Conservation (phyloP, 2,888 invertebrate species). For the Catonia carolina region DNA sequence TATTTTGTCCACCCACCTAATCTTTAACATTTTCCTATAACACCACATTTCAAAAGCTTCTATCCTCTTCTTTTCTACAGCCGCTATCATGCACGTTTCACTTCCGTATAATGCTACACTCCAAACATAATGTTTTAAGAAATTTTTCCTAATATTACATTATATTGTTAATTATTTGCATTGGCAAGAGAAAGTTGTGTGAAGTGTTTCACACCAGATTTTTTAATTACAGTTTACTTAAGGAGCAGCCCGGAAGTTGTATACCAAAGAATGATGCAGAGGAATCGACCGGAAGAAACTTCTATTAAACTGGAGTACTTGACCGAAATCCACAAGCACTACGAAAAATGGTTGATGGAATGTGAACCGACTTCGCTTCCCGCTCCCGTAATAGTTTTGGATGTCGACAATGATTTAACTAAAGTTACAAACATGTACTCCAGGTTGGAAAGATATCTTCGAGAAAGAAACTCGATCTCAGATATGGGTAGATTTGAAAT, state of each 20-base stretch:
- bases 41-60: too few relatives aligned
- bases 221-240: constrained; percentile 43
- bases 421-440: constrained; percentile 21
- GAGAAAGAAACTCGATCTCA: constrained; percentile 20
- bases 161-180: too few relatives aligned
- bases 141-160: too few relatives aligned
- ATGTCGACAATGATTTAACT: constrained; percentile 41
- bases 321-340: constrained; percentile 42
- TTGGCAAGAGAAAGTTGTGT: too few relatives aligned
- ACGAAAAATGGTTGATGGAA: constrained; percentile 46
- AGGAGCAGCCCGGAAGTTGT: constrained; percentile 43
- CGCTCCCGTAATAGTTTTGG: constrained; percentile 39
- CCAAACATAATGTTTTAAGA: too few relatives aligned
- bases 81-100: too few relatives aligned
- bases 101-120: too few relatives aligned
- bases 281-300: constrained; percentile 44
- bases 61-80: too few relatives aligned
- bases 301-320: constrained; percentile 41
- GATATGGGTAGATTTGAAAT: not conserved
- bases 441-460: constrained; percentile 18
- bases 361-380: constrained; percentile 26
- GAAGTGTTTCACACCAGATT: too few relatives aligned
- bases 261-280: constrained; percentile 41
- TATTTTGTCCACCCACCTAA: too few relatives aligned
- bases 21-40: too few relatives aligned